Conservation (phyloP, 2,888 invertebrate species). For the Drosophila macrospina region DNA sequence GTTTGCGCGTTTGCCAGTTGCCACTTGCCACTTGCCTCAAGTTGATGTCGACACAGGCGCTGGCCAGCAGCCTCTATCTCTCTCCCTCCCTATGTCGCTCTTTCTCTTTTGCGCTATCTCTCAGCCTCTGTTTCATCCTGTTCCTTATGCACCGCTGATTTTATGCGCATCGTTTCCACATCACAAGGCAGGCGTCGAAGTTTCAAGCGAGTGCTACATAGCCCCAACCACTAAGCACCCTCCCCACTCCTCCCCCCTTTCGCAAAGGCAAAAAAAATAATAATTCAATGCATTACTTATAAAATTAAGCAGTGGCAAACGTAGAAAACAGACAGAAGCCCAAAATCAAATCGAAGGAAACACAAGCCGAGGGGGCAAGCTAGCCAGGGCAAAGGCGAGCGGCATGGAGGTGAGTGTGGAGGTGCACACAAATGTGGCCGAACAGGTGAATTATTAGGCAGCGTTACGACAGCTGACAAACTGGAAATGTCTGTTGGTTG, state of each 20-base stretch:
- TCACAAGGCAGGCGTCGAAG: constrained; percentile 64
- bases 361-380: neutral
- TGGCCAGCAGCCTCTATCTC: constrained; percentile 10
- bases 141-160: constrained; percentile 71
- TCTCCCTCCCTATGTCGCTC: neutral
- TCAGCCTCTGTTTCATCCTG: constrained; percentile 37
- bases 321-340: constrained; percentile 42
- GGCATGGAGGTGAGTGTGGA: neutral
- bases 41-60: constrained; percentile 39
- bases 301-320: constrained; percentile 71
- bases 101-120: neutral
- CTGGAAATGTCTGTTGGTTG: constrained; percentile 64
- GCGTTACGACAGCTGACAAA: constrained; percentile 30
- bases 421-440: constrained; percentile 32
- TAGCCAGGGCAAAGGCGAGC: neutral
- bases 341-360: constrained; percentile 45
- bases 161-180: constrained; percentile 75
- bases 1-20: constrained; percentile 17
- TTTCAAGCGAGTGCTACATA: constrained; percentile 16
- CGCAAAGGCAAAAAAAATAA: constrained; percentile 5
- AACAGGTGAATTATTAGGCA: constrained; percentile 71
- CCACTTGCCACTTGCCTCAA: constrained; percentile 13
- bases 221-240: neutral
- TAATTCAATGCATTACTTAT: constrained; percentile 62
- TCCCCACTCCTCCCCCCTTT: neutral